Evolutionary conservation across 2,113 vertebrate genomes (phyloP).

Genomic region (Podocnemis expansa): DNA sequence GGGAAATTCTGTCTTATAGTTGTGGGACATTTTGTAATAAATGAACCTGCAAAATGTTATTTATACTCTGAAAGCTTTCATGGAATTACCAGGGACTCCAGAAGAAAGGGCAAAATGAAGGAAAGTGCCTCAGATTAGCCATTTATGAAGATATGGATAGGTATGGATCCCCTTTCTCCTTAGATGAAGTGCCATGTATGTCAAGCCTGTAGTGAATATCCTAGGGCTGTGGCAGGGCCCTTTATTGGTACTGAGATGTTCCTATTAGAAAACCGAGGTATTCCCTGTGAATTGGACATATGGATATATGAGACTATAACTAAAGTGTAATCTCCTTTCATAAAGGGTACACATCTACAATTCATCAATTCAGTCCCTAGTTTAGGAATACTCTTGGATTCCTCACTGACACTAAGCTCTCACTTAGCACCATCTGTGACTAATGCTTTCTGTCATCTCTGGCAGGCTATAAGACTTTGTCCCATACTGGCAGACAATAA

Average conservation of each 20-base stretch:
- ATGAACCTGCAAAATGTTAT: background rate
- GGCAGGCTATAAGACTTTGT: background rate
- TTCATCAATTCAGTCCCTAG: background rate
- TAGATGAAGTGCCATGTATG: background rate
- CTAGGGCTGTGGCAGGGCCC: background rate
- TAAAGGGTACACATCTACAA: background rate
- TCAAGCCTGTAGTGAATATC: background rate
- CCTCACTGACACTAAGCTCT: background rate
- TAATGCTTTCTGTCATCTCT: background rate
- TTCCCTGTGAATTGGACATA: background rate
- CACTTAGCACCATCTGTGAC: background rate
- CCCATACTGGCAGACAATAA: background rate
- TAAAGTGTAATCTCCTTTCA: background rate
- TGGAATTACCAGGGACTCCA: background rate
- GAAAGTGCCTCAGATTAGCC: background rate
- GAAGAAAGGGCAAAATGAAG: background rate
- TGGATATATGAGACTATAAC: background rate
- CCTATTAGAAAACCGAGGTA: background rate
- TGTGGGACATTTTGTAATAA: background rate
- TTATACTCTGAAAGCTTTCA: background rate
- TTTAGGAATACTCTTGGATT: background rate
- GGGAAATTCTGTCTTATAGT: background rate
- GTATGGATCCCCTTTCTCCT: background rate
- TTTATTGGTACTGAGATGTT: background rate
- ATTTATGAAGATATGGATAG: background rate